These are phyloP conservation scores for Cepaea nemoralis DNA, from an alignment of 1,140 invertebrate species.

Conservation along the genomic window DNA sequence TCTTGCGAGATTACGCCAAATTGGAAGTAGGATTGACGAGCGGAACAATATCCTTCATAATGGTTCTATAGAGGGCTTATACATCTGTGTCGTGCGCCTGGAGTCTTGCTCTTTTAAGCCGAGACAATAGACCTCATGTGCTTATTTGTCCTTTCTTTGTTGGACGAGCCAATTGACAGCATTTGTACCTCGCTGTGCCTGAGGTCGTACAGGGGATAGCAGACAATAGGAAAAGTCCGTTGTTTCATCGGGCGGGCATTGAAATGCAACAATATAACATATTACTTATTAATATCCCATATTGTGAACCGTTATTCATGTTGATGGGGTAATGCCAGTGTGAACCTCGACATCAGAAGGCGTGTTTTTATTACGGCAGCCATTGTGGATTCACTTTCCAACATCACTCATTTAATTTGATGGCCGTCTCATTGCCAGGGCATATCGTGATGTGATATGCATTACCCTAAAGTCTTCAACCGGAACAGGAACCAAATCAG, in stretches of 20 bases:
- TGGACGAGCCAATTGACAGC: not conserved
- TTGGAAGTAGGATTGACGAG: slow-evolving; percentile 24
- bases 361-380: not conserved
- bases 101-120: slow-evolving; percentile 16
- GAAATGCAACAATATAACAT: not conserved
- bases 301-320: slow-evolving; percentile 4
- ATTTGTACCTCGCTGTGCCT: slow-evolving; percentile 21
- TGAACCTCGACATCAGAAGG: slow-evolving; percentile 3
- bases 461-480: not conserved
- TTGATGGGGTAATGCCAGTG: slow-evolving; percentile 6
- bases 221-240: not conserved
- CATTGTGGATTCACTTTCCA: not conserved
- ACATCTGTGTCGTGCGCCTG: not conserved
- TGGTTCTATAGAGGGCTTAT: slow-evolving; percentile 6
- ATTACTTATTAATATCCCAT: slow-evolving; percentile 34
- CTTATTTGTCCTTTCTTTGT: slow-evolving; percentile 18
- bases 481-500: not conserved
- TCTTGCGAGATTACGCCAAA: slow-evolving; percentile 36
- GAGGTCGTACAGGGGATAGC: not conserved
- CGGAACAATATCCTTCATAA: slow-evolving; percentile 20
- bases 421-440: not conserved
- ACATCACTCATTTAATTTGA: slow-evolving; percentile 31
- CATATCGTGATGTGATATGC: slow-evolving; percentile 13
- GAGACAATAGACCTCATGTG: not conserved
- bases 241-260: not conserved